Evolutionary conservation across 2,888 invertebrate genomes (phyloP), one percentile per base, ranked within the genome.

Genomic region (Leptarthrus brevirostris): DNA sequence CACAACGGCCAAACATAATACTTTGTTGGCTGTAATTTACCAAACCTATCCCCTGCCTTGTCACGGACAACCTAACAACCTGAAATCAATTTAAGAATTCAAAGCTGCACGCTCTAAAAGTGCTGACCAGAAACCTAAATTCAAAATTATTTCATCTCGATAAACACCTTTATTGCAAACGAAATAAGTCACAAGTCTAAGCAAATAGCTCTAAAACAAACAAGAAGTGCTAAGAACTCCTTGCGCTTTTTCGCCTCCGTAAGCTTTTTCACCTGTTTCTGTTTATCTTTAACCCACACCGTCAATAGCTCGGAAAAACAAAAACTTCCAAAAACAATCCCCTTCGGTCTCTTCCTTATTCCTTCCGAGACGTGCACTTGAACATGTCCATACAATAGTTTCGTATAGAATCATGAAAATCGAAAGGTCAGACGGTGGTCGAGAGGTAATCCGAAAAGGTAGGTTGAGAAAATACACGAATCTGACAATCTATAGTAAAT

Each of bases 241-340:
- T 58, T 34, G 34, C 26, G 58, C 36, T 58, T 58, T 49, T 58
- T 58, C 58, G 58, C 58, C 16, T 58, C 20, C 36, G 58, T 36
- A 58, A 58, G 58, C 58, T 58, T 36, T 58, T 58, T 34, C 58
- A 34, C 58, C 58, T 58, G 58, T 58, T 58, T 58, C 58, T 58
- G 36, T 58, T 58, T 58, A 58, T 40, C 40, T 40, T 12, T 8
- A 40, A 40, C 40, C 40, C n/a, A 40, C 40, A 40, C 8, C 40
- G n/a, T 40, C n/a, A 6, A 40, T 3, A 12, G 3, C 12, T 2
- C 56, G n/a, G 56, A 56, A 56, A 18, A 58, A n/a, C 12, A 58
- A 36, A 58, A 56, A 26, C 56, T 30, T 36, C 36, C 10, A 36
- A 40, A 12, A 40, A 40, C 8, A 12, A 12, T 40, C 40, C 3